Conservation (phyloP, 2,888 invertebrate species). For the Conops quadrifasciatus region DNA sequence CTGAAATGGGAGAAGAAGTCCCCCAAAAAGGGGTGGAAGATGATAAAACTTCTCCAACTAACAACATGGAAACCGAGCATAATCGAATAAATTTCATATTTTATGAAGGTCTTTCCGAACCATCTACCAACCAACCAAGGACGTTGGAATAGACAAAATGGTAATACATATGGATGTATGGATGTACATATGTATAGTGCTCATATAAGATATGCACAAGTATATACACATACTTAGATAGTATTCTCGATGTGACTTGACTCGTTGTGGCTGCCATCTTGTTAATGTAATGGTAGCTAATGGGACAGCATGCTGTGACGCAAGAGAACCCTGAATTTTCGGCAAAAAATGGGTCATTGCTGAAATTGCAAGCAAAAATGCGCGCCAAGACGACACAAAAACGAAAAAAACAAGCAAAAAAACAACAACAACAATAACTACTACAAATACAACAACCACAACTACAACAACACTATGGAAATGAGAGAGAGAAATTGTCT, state of each 20-base stretch:
- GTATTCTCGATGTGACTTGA: neutral
- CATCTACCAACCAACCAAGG: neutral
- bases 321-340: neutral
- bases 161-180: neutral
- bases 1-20: too few relatives aligned
- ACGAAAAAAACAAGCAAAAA: too few relatives aligned
- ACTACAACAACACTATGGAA: neutral
- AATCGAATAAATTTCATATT: slow-evolving; percentile 59
- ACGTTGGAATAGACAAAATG: neutral
- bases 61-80: slow-evolving; percentile 54
- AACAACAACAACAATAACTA: too few relatives aligned
- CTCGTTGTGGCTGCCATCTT: slow-evolving; percentile 7
- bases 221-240: too few relatives aligned
- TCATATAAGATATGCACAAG: too few relatives aligned
- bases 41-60: slow-evolving; percentile 45
- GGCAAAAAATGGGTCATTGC: slow-evolving; percentile 22
- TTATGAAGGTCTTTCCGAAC: too few relatives aligned
- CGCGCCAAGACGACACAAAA: neutral
- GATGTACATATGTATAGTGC: neutral
- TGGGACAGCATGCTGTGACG: neutral
- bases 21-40: neutral
- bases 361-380: neutral
- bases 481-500: too few relatives aligned
- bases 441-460: neutral
- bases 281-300: neutral